These are phyloP conservation scores for Amiota communis DNA, from an alignment of 2,888 invertebrate species.

Conservation along the genomic window DNA sequence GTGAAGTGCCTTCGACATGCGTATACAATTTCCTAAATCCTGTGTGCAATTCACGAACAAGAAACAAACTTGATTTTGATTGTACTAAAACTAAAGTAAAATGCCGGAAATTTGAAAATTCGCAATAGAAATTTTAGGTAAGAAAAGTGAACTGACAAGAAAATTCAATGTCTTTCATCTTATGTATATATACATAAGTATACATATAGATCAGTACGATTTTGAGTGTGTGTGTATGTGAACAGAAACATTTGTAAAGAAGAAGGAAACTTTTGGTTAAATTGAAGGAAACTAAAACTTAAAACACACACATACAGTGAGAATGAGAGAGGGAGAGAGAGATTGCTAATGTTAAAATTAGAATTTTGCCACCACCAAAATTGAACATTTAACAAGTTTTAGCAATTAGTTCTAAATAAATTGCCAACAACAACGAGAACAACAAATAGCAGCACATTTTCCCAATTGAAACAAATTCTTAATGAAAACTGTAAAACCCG, in stretches of 20 bases:
- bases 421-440: conserved; percentile 37
- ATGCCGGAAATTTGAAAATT: conserved; percentile 26
- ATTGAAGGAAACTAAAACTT: conserved; percentile 41
- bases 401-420: conserved; percentile 53
- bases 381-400: conserved; percentile 44
- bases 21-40: conserved; percentile 50
- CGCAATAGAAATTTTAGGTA: background rate
- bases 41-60: conserved; percentile 13
- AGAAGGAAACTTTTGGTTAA: background rate
- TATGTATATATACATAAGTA: conserved; percentile 2
- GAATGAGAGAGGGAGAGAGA: conserved; percentile 7
- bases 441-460: background rate
- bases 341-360: conserved; percentile 1
- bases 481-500: conserved; percentile 6
- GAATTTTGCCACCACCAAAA: background rate
- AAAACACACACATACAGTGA: conserved; percentile 50
- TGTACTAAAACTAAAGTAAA: background rate
- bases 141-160: background rate
- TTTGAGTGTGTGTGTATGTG: conserved; percentile 50
- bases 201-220: conserved; percentile 53
- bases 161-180: conserved; percentile 24
- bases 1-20: conserved; percentile 59
- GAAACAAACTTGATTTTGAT: conserved; percentile 35
- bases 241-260: conserved; percentile 37
- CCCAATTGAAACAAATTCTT: conserved; percentile 24